Evolutionary conservation across 2,113 vertebrate genomes (phyloP), one percentile per base, ranked within the genome.

Genomic region (Charadrius vociferus): DNA sequence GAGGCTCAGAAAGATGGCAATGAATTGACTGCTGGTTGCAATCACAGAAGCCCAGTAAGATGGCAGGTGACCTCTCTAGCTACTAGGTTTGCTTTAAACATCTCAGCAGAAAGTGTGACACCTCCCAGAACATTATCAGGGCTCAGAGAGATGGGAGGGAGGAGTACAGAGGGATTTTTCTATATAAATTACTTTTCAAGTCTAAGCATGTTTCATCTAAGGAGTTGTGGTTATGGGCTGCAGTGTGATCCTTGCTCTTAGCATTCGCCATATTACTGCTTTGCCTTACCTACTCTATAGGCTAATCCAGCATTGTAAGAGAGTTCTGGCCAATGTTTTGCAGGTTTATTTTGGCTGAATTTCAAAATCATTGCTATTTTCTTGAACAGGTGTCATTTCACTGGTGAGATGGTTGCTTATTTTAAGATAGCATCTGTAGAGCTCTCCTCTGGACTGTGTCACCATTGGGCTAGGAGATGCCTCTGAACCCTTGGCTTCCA

Each of bases 381-480:
- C 39, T 53, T 63, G 8, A 58, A n/a, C 22, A 59, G 22, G n/a
- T 61, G 39, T 65, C 20, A 21, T 49, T 87, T 87, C 24, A 61
- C 26, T 71, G 41, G 21, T 66, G 27, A 66, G 43, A 39, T 71
- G 34, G 45, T 70, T 61, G n/a, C 20, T 75, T 8, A 7, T 45
- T 78, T 83, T 86, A 56, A 7, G 29, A 52, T 36, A 27, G 19
- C 26, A 24, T 70, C 22, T 21, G 30, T 52, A 66, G 39, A 50
- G 21, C 10, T 82, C 37, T 78, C 24, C 43, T 47, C 47, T 73
- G 34, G 27, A 23, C 41, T 24, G 5, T 52, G 75, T 58, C 36
- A 56, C 41, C 0, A 0, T 53, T 63, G 49, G 7, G 2, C 10
- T 36, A 36, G 53, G 11, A 52, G 17, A 67, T 36, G 19, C 10